These are phyloP conservation scores for Dendrolimus houi DNA, from an alignment of 2,888 invertebrate species.

Conservation along the genomic window DNA sequence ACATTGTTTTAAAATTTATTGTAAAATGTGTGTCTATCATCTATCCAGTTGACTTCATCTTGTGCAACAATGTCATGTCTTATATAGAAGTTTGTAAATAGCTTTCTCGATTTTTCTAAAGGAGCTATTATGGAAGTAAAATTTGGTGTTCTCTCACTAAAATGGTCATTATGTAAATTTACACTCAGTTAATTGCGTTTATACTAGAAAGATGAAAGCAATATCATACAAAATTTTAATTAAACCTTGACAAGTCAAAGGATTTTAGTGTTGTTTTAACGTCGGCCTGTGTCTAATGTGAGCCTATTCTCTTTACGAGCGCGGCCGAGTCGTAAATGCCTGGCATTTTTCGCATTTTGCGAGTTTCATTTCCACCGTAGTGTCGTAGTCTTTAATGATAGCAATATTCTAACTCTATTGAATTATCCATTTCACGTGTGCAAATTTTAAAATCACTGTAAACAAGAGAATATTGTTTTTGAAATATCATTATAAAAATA, in stretches of 20 bases:
- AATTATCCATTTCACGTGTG: background rate
- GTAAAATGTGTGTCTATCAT: too few species aligned
- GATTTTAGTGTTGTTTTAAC: constrained; percentile 11
- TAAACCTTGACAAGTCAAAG: background rate
- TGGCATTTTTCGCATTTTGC: constrained; percentile 20
- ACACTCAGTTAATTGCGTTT: too few species aligned
- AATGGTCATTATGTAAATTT: too few species aligned
- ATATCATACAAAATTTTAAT: background rate
- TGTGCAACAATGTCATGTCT: too few species aligned
- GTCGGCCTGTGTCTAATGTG: constrained; percentile 12
- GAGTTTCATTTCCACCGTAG: constrained; percentile 21
- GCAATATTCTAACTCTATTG: background rate
- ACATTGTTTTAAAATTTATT: too few species aligned
- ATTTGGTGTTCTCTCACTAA: too few species aligned
- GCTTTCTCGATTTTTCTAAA: too few species aligned
- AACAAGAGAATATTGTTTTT: background rate
- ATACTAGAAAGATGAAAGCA: too few species aligned
- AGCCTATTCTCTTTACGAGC: constrained; percentile 21
- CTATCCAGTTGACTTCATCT: too few species aligned
- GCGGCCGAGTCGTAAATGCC: constrained; percentile 29
- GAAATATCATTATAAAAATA: background rate
- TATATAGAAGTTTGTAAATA: too few species aligned
- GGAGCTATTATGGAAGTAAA: too few species aligned
- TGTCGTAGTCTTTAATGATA: constrained; percentile 4
- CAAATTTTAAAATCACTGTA: background rate